phyloP scores from a whole-genome alignment of 2,888 invertebrate genomes.

The Alloplasta piceator region DNA sequence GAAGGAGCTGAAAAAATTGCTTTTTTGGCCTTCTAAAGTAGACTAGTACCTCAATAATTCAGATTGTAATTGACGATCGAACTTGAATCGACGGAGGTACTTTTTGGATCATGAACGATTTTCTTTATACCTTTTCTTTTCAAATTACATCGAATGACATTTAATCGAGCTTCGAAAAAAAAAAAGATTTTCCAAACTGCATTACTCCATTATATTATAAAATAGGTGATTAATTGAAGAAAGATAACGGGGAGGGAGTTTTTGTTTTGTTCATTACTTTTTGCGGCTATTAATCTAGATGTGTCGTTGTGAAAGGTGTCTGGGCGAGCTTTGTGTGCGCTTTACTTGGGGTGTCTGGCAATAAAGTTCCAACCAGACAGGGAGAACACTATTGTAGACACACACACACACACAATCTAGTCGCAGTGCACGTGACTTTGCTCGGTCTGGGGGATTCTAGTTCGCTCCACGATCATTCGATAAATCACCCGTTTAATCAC shows the following conservation, averaged over 20 bases:
- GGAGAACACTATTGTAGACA: conserved; percentile 34
- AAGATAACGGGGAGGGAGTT: background rate
- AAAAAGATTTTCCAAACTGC: too few relatives aligned
- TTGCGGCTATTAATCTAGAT: conserved; percentile 43
- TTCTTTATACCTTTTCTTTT: too few relatives aligned
- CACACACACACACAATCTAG: conserved; percentile 32
- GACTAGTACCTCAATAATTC: too few relatives aligned
- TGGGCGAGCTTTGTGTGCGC: conserved; percentile 10
- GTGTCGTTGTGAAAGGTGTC: conserved; percentile 52
- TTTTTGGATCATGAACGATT: too few relatives aligned
- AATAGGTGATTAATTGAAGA: too few relatives aligned
- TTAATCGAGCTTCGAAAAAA: too few relatives aligned
- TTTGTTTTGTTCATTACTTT: conserved; percentile 6
- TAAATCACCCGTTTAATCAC: conserved; percentile 64
- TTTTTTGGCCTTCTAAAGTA: too few relatives aligned
- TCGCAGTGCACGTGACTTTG: conserved; percentile 49
- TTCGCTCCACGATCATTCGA: conserved; percentile 53
- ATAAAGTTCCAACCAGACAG: conserved; percentile 60
- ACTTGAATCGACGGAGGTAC: too few relatives aligned
- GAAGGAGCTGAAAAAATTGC: too few relatives aligned
- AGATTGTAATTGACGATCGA: too few relatives aligned
- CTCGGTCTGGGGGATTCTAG: conserved; percentile 28
- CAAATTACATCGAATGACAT: too few relatives aligned
- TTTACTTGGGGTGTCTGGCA: conserved; percentile 21
- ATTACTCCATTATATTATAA: too few relatives aligned